Evolutionary conservation across 2,888 invertebrate species (phyloP).

Genomic region (Stenichneumon culpator): DNA sequence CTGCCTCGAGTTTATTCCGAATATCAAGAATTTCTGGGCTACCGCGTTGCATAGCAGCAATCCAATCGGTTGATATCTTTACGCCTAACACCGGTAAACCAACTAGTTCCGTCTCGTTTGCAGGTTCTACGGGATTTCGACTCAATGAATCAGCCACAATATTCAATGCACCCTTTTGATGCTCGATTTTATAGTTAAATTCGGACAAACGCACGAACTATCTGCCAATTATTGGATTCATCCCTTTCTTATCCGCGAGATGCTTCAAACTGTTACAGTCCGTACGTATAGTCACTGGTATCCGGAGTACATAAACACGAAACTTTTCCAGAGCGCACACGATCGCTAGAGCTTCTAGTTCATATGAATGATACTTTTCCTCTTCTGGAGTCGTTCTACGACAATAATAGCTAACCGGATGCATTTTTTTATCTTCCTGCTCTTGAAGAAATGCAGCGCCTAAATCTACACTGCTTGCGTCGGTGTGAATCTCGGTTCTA

Average conservation of each 20-base stretch:
- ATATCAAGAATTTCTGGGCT: slow-evolving; percentile 50
- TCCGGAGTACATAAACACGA: slow-evolving; percentile 64
- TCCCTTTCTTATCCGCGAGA: slow-evolving; percentile 52
- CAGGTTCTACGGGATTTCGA: slow-evolving; percentile 66
- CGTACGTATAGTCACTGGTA: slow-evolving; percentile 66
- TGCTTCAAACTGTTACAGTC: slow-evolving; percentile 69
- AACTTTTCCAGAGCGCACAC: slow-evolving; percentile 69
- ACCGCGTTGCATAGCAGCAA: slow-evolving; percentile 56
- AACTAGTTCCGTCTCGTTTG: slow-evolving; percentile 35
- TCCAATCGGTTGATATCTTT: slow-evolving; percentile 67
- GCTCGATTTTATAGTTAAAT: slow-evolving; percentile 71
- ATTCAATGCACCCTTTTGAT: slow-evolving; percentile 71
- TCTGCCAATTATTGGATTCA: slow-evolving; percentile 66
- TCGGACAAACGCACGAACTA: slow-evolving; percentile 71
- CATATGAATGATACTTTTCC: slow-evolving; percentile 67
- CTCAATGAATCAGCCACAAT: slow-evolving; percentile 72
- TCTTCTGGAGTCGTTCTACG: slow-evolving; percentile 70
- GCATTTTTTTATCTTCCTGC: slow-evolving; percentile 59
- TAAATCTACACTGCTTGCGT: slow-evolving; percentile 67
- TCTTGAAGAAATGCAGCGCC: slow-evolving; percentile 71
- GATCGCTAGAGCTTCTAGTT: slow-evolving; percentile 69
- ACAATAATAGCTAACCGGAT: slow-evolving; percentile 70
- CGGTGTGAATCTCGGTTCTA: slow-evolving; percentile 65
- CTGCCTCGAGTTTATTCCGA: slow-evolving; percentile 60
- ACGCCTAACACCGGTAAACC: slow-evolving; percentile 60